These are phyloP conservation scores for Macrotis lagotis DNA, from an alignment of 2,113 vertebrate species.

Conservation along the genomic window DNA sequence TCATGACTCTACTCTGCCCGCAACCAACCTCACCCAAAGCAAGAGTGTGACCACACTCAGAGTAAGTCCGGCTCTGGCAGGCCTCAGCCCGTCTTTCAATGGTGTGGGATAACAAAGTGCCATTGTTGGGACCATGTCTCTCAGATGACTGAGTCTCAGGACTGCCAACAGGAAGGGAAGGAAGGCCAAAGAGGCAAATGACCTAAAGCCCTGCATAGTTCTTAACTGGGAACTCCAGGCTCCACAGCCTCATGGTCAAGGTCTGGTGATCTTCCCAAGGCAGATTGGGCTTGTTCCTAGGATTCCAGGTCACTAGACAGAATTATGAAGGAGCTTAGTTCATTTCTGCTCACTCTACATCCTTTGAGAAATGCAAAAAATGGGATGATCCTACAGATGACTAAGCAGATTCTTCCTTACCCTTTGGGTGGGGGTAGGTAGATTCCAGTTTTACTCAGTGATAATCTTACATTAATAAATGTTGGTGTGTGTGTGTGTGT, in stretches of 20 bases:
- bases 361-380: not conserved
- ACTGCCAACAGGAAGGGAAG: not conserved
- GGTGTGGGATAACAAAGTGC: not conserved
- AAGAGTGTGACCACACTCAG: not conserved
- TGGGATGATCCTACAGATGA: not conserved
- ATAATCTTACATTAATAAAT: not conserved
- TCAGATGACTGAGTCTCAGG: not conserved
- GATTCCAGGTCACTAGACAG: not conserved
- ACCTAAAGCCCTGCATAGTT: not conserved
- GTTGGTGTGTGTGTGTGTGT: not conserved
- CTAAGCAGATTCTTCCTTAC: not conserved
- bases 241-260: not conserved
- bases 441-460: not conserved
- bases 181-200: not conserved
- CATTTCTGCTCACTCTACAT: not conserved
- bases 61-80: not conserved
- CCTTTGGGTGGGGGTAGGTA: not conserved
- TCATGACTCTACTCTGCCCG: not conserved
- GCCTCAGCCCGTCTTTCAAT: constrained; percentile 12
- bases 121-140: not conserved
- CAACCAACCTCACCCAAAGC: not conserved
- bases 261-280: not conserved
- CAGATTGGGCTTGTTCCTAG: not conserved
- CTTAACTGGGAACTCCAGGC: not conserved
- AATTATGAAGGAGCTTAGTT: not conserved